Evolutionary conservation across 1,140 invertebrate genomes (phyloP).

Genomic region (Nasonia vitripennis): DNA sequence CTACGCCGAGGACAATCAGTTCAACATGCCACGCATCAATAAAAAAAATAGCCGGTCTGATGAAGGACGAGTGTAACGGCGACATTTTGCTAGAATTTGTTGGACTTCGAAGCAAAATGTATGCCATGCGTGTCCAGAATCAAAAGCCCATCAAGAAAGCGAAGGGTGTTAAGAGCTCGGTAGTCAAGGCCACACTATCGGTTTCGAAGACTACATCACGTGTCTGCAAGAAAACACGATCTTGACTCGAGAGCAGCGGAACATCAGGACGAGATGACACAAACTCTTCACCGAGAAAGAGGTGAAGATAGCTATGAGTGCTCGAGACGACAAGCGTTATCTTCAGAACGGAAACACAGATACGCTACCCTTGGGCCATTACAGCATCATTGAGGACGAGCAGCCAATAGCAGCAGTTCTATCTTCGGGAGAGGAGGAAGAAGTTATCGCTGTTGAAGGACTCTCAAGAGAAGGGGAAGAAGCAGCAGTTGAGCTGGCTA

Average conservation of each 20-base stretch:
- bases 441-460: no score
- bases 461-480: no score
- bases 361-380: slow-evolving; percentile 57
- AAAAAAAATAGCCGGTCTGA: no score
- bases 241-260: slow-evolving; percentile 15
- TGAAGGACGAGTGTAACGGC: not conserved
- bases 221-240: slow-evolving; percentile 35
- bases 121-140: not conserved
- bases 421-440: no score
- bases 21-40: not conserved
- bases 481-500: no score
- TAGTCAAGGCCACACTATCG: slow-evolving; percentile 30
- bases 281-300: slow-evolving; percentile 53
- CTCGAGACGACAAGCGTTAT: slow-evolving; percentile 55
- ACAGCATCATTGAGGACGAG: slow-evolving; percentile 13
- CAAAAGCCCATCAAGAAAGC: not conserved
- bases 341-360: slow-evolving; percentile 43
- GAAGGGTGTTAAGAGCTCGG: not conserved
- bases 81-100: not conserved
- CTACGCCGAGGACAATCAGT: not conserved
- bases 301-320: slow-evolving; percentile 55
- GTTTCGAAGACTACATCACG: slow-evolving; percentile 42
- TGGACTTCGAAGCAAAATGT: not conserved
- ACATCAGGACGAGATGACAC: slow-evolving; percentile 51
- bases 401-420: no score